A percentile compares a stretch with the other conserved stretches of the same genome.
These are phyloP conservation scores for Ondatra zibethicus DNA, from an alignment of 2,113 vertebrate genomes.

Conservation along the genomic window DNA sequence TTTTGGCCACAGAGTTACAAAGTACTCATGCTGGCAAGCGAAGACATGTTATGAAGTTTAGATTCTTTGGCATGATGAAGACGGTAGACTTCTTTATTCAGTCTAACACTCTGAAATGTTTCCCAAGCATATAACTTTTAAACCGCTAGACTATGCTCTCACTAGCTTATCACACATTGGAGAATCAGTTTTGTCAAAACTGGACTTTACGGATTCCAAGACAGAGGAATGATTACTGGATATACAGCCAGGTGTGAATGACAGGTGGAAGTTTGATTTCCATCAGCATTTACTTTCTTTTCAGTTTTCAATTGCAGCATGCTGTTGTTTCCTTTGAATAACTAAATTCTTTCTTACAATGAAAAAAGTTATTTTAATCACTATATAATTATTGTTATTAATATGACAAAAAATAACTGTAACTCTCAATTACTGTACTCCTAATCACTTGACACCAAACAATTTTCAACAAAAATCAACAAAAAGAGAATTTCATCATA, in stretches of 20 bases:
- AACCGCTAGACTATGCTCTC: conserved; percentile 75
- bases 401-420: conserved; percentile 28
- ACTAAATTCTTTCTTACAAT: not conserved
- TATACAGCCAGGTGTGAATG: not conserved
- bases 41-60: conserved; percentile 76
- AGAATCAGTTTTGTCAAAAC: conserved; percentile 67
- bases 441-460: not conserved
- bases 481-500: not conserved
- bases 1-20: conserved; percentile 74
- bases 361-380: conserved; percentile 8
- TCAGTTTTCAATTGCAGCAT: not conserved
- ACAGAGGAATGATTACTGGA: conserved; percentile 23
- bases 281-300: not conserved
- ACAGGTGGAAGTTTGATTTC: not conserved
- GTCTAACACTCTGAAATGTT: conserved; percentile 79
- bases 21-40: conserved; percentile 71
- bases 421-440: conserved; percentile 29
- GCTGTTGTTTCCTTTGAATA: not conserved
- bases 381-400: conserved; percentile 34
- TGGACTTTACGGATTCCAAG: conserved; percentile 63
- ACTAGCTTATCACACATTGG: conserved; percentile 60
- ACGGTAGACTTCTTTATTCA: conserved; percentile 76
- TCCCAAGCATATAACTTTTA: conserved; percentile 74
- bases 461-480: conserved; percentile 1
- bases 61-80: conserved; percentile 75